Evolutionary conservation across 92 coral and sea anemone genomes (phyloP).

Genomic region (Porites evermanni): DNA sequence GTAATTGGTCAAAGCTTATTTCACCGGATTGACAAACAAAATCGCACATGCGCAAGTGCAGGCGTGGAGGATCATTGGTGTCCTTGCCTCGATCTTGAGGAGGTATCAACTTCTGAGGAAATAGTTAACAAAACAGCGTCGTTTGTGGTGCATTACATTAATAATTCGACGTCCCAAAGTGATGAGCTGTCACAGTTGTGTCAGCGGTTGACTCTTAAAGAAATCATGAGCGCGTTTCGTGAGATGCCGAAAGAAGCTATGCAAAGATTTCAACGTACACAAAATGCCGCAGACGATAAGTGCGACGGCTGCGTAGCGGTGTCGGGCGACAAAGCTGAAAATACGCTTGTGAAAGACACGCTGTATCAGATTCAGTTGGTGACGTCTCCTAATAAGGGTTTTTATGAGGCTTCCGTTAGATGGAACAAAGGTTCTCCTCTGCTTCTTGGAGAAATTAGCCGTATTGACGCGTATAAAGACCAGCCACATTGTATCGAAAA

Average conservation of each 20-base stretch:
- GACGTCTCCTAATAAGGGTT: constrained; percentile 72
- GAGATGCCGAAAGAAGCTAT: constrained; percentile 66
- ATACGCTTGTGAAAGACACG: constrained; percentile 42
- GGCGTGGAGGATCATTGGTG: constrained; percentile 88
- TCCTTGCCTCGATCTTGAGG: constrained; percentile 66
- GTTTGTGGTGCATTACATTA: constrained; percentile 60
- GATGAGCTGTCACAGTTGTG: constrained; percentile 26
- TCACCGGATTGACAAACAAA: constrained; percentile 45
- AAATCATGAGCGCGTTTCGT: constrained; percentile 51
- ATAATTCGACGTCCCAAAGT: constrained; percentile 27
- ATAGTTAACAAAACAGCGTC: constrained; percentile 53
- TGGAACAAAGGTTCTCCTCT: constrained; percentile 45
- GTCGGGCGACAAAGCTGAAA: constrained; percentile 39
- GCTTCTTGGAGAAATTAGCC: constrained; percentile 61
- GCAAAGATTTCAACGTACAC: constrained; percentile 41
- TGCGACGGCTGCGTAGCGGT: constrained; percentile 68
- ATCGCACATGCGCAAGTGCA: constrained; percentile 69
- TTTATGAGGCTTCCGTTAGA: constrained; percentile 76
- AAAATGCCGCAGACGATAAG: not conserved
- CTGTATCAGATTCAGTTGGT: constrained; percentile 68
- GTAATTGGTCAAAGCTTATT: constrained; percentile 77
- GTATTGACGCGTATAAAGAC: constrained; percentile 62
- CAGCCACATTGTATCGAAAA: constrained; percentile 65
- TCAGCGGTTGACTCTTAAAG: constrained; percentile 53
- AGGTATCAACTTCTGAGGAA: constrained; percentile 38